These are phyloP conservation scores for Dromaius novaehollandiae DNA, from an alignment of 2,113 vertebrate species.

Conservation along the genomic window DNA sequence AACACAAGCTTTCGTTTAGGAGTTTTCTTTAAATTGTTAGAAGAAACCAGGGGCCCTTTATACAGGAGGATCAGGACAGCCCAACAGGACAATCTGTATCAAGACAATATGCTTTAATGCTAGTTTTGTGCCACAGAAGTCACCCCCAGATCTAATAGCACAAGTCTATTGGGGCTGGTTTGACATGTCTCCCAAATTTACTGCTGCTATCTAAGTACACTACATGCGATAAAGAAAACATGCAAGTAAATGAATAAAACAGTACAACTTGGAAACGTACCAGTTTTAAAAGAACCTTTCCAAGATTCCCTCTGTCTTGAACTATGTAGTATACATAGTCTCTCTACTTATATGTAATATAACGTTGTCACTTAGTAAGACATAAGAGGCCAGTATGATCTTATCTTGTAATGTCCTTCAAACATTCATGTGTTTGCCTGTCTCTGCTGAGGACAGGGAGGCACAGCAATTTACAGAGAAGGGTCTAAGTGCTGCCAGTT, in stretches of 20 bases:
- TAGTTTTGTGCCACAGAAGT: neutral
- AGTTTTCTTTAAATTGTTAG: neutral
- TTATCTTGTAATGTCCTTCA: neutral
- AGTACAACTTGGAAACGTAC: neutral
- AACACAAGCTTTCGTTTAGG: neutral
- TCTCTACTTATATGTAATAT: neutral
- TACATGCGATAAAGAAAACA: neutral
- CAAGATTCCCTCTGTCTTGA: neutral
- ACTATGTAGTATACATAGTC: neutral
- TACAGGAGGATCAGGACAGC: neutral
- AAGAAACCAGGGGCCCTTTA: neutral
- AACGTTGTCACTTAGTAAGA: neutral
- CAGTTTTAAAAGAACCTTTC: neutral
- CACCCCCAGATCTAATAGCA: neutral
- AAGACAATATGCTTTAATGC: rapidly evolving
- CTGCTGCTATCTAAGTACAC: neutral
- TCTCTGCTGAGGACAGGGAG: neutral
- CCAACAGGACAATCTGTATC: rapidly evolving
- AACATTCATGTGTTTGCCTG: neutral
- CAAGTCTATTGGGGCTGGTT: neutral
- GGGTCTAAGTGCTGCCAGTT: neutral
- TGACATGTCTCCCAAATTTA: neutral
- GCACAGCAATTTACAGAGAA: neutral
- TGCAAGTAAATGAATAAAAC: rapidly evolving
- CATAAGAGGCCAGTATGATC: neutral